A percentile compares a stretch with the other conserved stretches of the same genome.
These are phyloP conservation scores for Apantesis nais DNA, from an alignment of 2,888 invertebrate species.

Conservation along the genomic window DNA sequence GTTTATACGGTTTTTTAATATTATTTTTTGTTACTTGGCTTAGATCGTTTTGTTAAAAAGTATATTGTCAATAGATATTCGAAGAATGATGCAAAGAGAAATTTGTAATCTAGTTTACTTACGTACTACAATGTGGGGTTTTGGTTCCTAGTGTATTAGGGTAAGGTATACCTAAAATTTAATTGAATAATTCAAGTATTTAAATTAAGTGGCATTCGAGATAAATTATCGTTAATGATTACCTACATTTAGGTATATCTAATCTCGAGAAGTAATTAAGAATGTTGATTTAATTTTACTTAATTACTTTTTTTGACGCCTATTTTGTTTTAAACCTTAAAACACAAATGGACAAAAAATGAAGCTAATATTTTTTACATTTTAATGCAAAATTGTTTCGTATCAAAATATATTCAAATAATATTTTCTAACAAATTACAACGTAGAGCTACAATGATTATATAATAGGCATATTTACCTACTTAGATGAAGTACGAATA, in stretches of 20 bases:
- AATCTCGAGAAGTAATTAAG: not conserved
- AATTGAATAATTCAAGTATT: not conserved
- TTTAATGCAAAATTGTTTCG: not conserved
- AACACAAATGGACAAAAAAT: not conserved
- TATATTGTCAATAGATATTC: slow-evolving; percentile 3
- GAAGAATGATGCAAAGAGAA: not conserved
- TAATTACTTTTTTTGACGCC: not conserved
- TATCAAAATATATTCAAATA: not conserved
- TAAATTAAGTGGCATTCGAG: not conserved
- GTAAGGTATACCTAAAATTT: not conserved
- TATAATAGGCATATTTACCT: slow-evolving; percentile 12
- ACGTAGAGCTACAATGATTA: not conserved
- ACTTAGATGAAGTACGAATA: slow-evolving; percentile 51
- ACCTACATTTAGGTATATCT: not conserved
- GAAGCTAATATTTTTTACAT: not conserved
- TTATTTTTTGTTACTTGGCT: slow-evolving; percentile 51
- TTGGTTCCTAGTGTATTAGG: not conserved
- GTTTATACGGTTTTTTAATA: slow-evolving; percentile 72
- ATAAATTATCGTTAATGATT: not conserved
- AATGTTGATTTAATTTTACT: not conserved
- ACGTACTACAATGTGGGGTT: not conserved
- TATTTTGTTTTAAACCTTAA: too few relatives aligned
- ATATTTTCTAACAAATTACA: not conserved
- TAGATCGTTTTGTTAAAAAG: slow-evolving; percentile 23
- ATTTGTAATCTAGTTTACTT: not conserved